Percentiles rank a stretch among this genome's conserved stretches.
phyloP scores from a whole-genome alignment of 2,888 invertebrate species.

The Habroteleia sp. region DNA sequence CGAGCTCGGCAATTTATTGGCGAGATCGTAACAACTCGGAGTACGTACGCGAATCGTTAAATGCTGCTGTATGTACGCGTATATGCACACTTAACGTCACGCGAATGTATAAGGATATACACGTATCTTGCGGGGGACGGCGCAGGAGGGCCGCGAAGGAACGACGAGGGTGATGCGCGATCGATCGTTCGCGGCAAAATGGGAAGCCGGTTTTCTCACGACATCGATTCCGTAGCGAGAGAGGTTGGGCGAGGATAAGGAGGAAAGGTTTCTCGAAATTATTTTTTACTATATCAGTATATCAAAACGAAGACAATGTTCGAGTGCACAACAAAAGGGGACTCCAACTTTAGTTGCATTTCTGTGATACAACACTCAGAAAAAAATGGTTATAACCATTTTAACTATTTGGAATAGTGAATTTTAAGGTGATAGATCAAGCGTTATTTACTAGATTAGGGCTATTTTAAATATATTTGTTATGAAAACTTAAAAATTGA shows the following conservation, averaged over 20 bases:
- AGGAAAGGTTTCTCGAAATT: slow-evolving; percentile 15
- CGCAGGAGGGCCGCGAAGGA: slow-evolving; percentile 1
- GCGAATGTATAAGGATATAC: slow-evolving; percentile 44
- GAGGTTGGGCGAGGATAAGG: slow-evolving; percentile 28
- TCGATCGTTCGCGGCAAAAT: slow-evolving; percentile 59
- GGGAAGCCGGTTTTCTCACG: slow-evolving; percentile 65
- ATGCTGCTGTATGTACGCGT: slow-evolving; percentile 46
- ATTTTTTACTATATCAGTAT: slow-evolving; percentile 25
- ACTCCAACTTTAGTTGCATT: no score
- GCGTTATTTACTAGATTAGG: no score
- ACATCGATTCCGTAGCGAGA: slow-evolving; percentile 43
- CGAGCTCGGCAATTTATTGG: slow-evolving; percentile 50
- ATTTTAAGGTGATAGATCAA: no score
- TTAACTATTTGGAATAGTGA: no score
- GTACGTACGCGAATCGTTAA: slow-evolving; percentile 59
- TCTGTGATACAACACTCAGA: no score
- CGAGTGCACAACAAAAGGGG: no score
- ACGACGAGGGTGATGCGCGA: slow-evolving; percentile 47
- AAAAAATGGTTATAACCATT: no score
- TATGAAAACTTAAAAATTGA: no score
- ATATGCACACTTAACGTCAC: slow-evolving; percentile 47
- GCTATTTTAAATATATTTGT: no score
- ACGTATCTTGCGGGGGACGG: slow-evolving; percentile 20
- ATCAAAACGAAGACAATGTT: slow-evolving; percentile 31
- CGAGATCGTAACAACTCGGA: slow-evolving; percentile 56